A percentile compares a stretch with the other conserved stretches of the same genome.
Conservation (phyloP, 1,140 invertebrate genomes). For the Cydia splendana region DNA sequence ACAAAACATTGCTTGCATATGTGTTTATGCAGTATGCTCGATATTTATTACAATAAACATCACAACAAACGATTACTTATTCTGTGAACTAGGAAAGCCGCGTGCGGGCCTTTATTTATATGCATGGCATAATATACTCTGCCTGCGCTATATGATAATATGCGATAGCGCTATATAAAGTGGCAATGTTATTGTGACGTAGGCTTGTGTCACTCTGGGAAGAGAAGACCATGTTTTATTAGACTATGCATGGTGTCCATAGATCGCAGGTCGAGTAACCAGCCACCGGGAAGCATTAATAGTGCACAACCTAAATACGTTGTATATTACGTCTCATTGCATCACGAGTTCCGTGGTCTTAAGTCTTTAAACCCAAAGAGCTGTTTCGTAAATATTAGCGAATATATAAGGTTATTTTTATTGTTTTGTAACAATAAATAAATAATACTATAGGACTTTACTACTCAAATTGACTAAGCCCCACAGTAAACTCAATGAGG, state of each 20-base stretch:
- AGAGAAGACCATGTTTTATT: no score
- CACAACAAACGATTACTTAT: not conserved
- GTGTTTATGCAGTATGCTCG: not conserved
- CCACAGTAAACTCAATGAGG: no score
- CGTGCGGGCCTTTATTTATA: not conserved
- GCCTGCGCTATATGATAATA: no score
- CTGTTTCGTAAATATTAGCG: not conserved
- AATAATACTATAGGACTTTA: not conserved
- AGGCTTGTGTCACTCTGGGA: no score
- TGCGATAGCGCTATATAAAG: no score
- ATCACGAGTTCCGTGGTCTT: not conserved
- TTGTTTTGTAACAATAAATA: not conserved
- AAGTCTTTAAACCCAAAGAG: not conserved
- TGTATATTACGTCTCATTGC: not conserved
- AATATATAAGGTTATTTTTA: not conserved
- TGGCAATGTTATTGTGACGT: no score
- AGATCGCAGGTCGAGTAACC: not conserved
- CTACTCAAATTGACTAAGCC: no score
- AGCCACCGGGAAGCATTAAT: not conserved
- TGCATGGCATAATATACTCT: no score
- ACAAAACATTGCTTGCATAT: no score
- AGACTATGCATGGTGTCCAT: not conserved
- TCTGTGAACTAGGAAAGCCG: not conserved
- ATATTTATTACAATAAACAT: not conserved
- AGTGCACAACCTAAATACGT: not conserved